Percentiles rank a stretch among this genome's conserved stretches.
phyloP scores from a whole-genome alignment of 2,888 invertebrate genomes.

The Nymphalis urticae region DNA sequence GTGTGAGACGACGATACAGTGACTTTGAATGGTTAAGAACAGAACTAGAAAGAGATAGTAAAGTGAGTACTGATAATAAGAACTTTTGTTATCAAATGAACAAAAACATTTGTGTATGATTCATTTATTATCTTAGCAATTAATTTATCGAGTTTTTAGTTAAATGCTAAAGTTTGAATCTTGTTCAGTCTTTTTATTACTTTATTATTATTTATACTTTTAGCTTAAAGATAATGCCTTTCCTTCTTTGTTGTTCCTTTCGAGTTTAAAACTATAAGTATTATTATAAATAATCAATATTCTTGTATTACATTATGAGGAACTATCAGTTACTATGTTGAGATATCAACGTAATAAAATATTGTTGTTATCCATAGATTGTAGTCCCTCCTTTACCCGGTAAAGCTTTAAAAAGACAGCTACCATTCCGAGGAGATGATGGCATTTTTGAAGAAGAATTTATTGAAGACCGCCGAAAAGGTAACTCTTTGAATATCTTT shows the following conservation, averaged over 20 bases:
- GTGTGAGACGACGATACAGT: conserved; percentile 97
- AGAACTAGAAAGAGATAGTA: conserved; percentile 99
- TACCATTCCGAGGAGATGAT: conserved; percentile 99
- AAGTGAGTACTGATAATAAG: conserved; percentile 82
- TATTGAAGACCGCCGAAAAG: conserved; percentile 99
- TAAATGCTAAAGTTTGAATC: not conserved
- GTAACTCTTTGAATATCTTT: conserved; percentile 43
- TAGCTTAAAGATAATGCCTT: not conserved
- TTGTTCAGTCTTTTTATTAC: not conserved
- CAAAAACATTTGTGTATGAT: conserved; percentile 37
- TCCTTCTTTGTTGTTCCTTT: no score
- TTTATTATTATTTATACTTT: not conserved
- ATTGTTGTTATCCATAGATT: conserved; percentile 84
- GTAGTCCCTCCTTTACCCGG: conserved; percentile 99
- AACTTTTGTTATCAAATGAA: conserved; percentile 36
- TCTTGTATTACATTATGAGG: not conserved
- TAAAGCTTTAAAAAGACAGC: conserved; percentile 98
- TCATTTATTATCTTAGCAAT: conserved; percentile 26
- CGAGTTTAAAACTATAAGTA: not conserved
- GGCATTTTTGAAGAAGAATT: conserved; percentile 99
- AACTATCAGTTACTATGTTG: not conserved
- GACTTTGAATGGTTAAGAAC: conserved; percentile 99
- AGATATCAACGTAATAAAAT: not conserved
- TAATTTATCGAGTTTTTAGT: conserved; percentile 1
- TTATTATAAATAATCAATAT: no score